Percentiles rank a stretch among this genome's conserved stretches.
Conservation (phyloP, 2,797 vertebrate species). For the Triplophysa bombifrons region DNA sequence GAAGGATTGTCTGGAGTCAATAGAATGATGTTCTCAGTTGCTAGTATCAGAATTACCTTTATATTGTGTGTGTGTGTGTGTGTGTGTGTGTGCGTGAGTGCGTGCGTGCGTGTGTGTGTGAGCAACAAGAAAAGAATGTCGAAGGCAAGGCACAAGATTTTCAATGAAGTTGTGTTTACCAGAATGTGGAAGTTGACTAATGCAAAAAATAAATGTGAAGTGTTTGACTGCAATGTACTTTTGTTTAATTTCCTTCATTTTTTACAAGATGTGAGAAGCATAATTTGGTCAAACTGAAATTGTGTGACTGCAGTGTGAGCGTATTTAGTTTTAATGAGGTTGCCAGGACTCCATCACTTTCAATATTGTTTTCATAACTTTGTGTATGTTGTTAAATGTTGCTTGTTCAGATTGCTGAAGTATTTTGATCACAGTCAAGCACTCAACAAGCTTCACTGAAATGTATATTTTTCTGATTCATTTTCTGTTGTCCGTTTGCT, state of each 20-base stretch:
- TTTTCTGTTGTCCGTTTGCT: slow-evolving; percentile 60
- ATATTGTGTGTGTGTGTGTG: neutral
- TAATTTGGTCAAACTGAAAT: slow-evolving; percentile 52
- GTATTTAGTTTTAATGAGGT: slow-evolving; percentile 36
- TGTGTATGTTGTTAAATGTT: slow-evolving; percentile 71
- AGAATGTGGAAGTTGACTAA: slow-evolving; percentile 25
- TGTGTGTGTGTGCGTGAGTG: neutral
- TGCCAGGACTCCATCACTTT: slow-evolving; percentile 52
- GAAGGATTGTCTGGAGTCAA: neutral
- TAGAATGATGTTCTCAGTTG: neutral
- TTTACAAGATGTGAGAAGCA: neutral
- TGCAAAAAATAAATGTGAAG: slow-evolving; percentile 49
- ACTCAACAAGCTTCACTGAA: slow-evolving; percentile 69
- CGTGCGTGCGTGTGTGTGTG: neutral
- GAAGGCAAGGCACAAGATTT: slow-evolving; percentile 36
- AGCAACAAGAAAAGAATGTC: slow-evolving; percentile 25
- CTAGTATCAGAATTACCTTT: neutral
- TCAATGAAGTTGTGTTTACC: neutral
- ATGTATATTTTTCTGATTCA: slow-evolving; percentile 41
- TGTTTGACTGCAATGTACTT: slow-evolving; percentile 24
- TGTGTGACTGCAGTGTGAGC: slow-evolving; percentile 59
- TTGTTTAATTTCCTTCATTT: neutral
- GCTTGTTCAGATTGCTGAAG: slow-evolving; percentile 71
- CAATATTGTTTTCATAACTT: slow-evolving; percentile 66
- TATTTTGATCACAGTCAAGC: slow-evolving; percentile 68